phyloP scores from a whole-genome alignment of 35 echinoderm and acorn worm genomes.

The Stichopus chloronotus region DNA sequence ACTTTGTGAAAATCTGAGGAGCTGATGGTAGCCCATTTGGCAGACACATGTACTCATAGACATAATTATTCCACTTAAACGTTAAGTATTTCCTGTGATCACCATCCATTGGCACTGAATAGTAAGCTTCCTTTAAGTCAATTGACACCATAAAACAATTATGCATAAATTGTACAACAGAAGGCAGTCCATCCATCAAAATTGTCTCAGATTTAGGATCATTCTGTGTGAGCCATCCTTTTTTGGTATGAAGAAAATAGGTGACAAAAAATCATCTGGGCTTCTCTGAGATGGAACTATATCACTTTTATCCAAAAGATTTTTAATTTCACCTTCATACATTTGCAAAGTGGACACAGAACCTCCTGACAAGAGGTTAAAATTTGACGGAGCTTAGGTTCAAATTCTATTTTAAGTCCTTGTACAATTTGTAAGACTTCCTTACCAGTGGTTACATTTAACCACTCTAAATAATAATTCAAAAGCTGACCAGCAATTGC shows the following conservation, averaged over 20 bases:
- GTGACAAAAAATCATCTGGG: conserved; percentile 62
- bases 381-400: not conserved
- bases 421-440: conserved; percentile 13
- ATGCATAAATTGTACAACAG: conserved; percentile 24
- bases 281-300: conserved; percentile 8
- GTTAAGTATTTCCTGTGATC: conserved; percentile 65
- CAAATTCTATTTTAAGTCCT: conserved; percentile 49
- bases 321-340: conserved; percentile 50
- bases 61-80: conserved; percentile 58
- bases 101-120: conserved; percentile 64
- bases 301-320: conserved; percentile 34
- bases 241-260: conserved; percentile 68
- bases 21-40: conserved; percentile 72
- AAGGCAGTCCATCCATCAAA: conserved; percentile 67
- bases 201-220: conserved; percentile 62
- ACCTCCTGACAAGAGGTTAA: not conserved
- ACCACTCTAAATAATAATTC: not conserved
- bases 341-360: not conserved
- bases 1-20: conserved; percentile 74
- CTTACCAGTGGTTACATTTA: not conserved
- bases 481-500: not conserved
- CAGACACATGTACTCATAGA: conserved; percentile 69
- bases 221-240: conserved; percentile 65
- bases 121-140: conserved; percentile 85
- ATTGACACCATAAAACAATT: conserved; percentile 68